Evolutionary conservation across 2,888 invertebrate genomes (phyloP).

Genomic region (Sarcophaga variegata): DNA sequence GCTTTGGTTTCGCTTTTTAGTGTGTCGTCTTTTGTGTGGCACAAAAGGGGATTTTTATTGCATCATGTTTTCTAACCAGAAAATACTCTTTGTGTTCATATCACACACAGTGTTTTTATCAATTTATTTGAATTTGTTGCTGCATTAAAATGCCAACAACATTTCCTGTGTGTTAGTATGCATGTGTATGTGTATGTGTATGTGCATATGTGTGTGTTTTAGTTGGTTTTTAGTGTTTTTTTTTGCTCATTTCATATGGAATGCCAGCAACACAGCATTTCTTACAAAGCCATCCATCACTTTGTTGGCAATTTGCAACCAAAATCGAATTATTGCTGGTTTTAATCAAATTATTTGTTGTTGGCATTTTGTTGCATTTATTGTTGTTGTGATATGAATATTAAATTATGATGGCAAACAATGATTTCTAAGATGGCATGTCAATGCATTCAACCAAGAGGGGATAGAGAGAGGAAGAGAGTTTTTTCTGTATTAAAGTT

Average conservation of each 20-base stretch:
- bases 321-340: slow-evolving; percentile 54
- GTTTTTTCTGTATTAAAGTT: not conserved
- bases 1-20: not conserved
- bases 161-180: no score
- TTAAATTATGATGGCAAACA: slow-evolving; percentile 31
- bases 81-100: slow-evolving; percentile 7
- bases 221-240: no score
- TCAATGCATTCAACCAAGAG: no score
- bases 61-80: not conserved
- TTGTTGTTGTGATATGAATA: slow-evolving; percentile 2
- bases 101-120: slow-evolving; percentile 17
- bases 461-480: no score
- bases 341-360: slow-evolving; percentile 49
- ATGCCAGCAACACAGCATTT: not conserved
- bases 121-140: slow-evolving; percentile 18
- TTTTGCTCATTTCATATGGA: not conserved
- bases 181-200: not conserved
- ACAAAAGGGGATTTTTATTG: not conserved
- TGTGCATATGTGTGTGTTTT: no score
- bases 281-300: slow-evolving; percentile 28
- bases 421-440: not conserved
- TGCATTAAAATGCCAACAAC: not conserved
- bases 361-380: no score
- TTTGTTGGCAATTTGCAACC: slow-evolving; percentile 37
- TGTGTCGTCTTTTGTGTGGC: not conserved